Base-by-base conservation (phyloP, 2,113 vertebrate species). In the Pteronura brasiliensis region DNA sequence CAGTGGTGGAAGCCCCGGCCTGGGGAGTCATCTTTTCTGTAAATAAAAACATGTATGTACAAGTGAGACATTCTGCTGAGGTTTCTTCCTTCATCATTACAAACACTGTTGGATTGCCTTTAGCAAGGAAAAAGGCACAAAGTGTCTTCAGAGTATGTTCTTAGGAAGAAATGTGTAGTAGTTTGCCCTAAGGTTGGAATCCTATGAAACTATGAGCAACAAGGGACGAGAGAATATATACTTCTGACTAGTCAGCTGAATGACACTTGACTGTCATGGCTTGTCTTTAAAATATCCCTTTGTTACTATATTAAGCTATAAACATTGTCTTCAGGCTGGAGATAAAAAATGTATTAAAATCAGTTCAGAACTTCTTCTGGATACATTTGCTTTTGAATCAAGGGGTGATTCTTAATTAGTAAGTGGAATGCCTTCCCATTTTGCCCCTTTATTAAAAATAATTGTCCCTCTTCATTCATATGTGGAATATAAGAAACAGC, bases 11-110 rank as follows among this genome's bases (percentile, higher is more conserved):
- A 29, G 98, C 98, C 82, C 97, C 98, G 0, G 94, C 93, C 67
- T 98, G 99, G 0, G 99, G 99, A 23, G 98, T 98, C 99, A 99
- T 99, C 99, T 99, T 99, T 98, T 99, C 99, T 99, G 98, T 98
- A 61, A 97, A 97, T 36, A 59, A 86, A 95, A 96, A 91, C n/a
- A 96, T 0, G 87, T 10, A 63, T 1, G 90, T 14, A 69, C 7
- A 25, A 7, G 20, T 98, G 39, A 71, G 67, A 93, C 39, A 55
- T 21, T 67, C 20, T 97, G 34, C 93, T 7, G 69, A 49, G 20
- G 25, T 39, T 77, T 79, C 59, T 71, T 63, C 31, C 36, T 31
- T 82, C 61, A 72, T 83, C 17, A 1, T n/a, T 44, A 42, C 44
- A 34, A 49, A 83, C 82, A 29, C 25, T 3, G 6, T 44, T 29